A percentile compares a stretch with the other conserved stretches of the same genome.
Evolutionary conservation across 2,113 vertebrate species (phyloP).

Genomic region (Epinephelus moara): DNA sequence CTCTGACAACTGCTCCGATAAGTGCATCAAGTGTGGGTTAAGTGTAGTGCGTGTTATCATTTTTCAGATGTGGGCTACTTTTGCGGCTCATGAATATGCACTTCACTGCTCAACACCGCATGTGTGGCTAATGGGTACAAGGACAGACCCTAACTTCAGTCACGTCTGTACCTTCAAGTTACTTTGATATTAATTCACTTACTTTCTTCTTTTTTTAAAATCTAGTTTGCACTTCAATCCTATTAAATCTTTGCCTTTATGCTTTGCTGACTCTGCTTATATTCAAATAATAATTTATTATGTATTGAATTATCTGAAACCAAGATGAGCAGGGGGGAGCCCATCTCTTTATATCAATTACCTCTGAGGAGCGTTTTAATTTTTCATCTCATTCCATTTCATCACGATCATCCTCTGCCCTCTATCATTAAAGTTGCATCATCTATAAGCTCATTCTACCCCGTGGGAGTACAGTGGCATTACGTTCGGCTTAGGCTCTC

Average conservation of each 20-base stretch:
- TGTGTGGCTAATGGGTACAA: not conserved
- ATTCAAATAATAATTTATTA: constrained; percentile 37
- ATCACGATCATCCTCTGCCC: constrained; percentile 36
- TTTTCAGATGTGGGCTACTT: not conserved
- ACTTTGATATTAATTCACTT: not conserved
- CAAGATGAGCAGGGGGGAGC: not conserved
- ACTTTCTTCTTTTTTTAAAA: not conserved
- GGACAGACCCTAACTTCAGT: not conserved
- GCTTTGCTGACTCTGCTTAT: constrained; percentile 17
- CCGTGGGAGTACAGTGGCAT: constrained; percentile 38
- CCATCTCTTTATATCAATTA: constrained; percentile 58
- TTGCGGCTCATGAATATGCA: not conserved
- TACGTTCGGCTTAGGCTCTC: constrained; percentile 28
- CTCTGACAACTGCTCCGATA: not conserved
- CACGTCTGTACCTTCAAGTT: not conserved
- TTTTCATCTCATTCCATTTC: constrained; percentile 53
- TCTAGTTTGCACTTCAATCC: constrained; percentile 9
- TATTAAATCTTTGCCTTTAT: not conserved
- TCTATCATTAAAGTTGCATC: constrained; percentile 59
- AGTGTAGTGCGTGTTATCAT: not conserved
- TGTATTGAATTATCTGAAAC: constrained; percentile 31
- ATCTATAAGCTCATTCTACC: constrained; percentile 46
- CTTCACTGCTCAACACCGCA: not conserved
- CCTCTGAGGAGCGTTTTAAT: constrained; percentile 43
- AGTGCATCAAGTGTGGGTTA: constrained; percentile 1